Evolutionary conservation across 1,140 invertebrate species (phyloP), one percentile per base, ranked within the genome.

Genomic region (Aphaenogaster ashmeadi): DNA sequence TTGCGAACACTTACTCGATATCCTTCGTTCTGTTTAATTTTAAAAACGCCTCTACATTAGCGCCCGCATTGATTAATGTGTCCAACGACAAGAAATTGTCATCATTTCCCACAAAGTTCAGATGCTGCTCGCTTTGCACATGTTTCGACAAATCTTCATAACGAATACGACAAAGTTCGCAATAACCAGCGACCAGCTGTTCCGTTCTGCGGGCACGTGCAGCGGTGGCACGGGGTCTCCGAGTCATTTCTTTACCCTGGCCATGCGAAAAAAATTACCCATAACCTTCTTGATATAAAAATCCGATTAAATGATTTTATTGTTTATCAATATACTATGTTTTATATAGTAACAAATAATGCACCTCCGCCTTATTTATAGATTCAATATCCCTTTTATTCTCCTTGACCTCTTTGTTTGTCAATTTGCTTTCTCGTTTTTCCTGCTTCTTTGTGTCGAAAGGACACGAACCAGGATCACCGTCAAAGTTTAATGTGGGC

Each of bases 161-260:
- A 85, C 97, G 97, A 58, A 96, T 93, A 90, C 97, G 97, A 93
- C 97, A 98, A 93, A 98, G 97, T 94, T 97, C 97, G 95, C 97
- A 98, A 91, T 97, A 97, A 71, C 97, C 97, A 69, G 95, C 93
- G 86, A 96, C 96, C 87, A 96, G 94, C 87, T 96, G 96, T 91
- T 96, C 94, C 66, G 95, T 93, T 91, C 96, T 92, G 91, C 95
- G 92, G 96, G 96, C 89, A 93, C 95, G 93, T 92, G 94, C 93
- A 96, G 96, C 90, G 96, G 95, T 93, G 85, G 96, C 96, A 69
- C 96, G 96, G 93, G 96, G 96, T 94, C 97, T 96, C 91, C 97
- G 96, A 90, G 96, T 97, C 97, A 97, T 97, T 95, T 95, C 95
- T 95, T 94, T 95, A 88, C 93, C 90, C 95, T 95, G 41, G 15